A percentile compares a stretch with the other conserved stretches of the same genome.
Conservation (phyloP, 2,113 vertebrate species). For the Myiozetetes cayanensis region DNA sequence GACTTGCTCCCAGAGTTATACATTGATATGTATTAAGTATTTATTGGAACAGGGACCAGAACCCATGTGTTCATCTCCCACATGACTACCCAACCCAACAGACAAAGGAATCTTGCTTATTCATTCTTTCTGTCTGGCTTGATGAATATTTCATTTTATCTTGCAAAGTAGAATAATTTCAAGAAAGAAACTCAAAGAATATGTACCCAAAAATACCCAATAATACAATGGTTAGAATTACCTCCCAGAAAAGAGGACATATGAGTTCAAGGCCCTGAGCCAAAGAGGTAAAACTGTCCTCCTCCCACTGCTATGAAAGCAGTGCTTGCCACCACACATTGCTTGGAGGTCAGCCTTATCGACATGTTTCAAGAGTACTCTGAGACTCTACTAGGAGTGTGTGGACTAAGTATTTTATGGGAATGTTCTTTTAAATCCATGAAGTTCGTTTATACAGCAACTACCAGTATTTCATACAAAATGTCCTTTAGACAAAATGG, state of each 20-base stretch:
- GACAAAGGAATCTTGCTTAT: slow-evolving; percentile 42
- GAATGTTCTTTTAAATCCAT: not conserved
- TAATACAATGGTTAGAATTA: not conserved
- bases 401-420: not conserved
- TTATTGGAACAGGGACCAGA: slow-evolving; percentile 44
- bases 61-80: slow-evolving; percentile 43
- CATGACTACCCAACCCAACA: not conserved
- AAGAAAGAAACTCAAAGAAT: not conserved
- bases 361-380: not conserved
- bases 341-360: not conserved
- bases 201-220: not conserved
- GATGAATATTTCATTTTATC: slow-evolving; percentile 59
- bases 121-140: slow-evolving; percentile 35
- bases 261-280: not conserved
- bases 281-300: not conserved
- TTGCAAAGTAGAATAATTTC: slow-evolving; percentile 29
- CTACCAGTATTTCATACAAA: not conserved
- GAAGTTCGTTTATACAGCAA: not conserved
- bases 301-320: not conserved
- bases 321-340: not conserved
- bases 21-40: slow-evolving; percentile 51
- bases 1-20: slow-evolving; percentile 38
- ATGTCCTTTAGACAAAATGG: not conserved
- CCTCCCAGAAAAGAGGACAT: not conserved
- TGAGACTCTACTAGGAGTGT: not conserved